phyloP scores from a whole-genome alignment of 2,888 invertebrate species.

The Clistopyga incitator region DNA sequence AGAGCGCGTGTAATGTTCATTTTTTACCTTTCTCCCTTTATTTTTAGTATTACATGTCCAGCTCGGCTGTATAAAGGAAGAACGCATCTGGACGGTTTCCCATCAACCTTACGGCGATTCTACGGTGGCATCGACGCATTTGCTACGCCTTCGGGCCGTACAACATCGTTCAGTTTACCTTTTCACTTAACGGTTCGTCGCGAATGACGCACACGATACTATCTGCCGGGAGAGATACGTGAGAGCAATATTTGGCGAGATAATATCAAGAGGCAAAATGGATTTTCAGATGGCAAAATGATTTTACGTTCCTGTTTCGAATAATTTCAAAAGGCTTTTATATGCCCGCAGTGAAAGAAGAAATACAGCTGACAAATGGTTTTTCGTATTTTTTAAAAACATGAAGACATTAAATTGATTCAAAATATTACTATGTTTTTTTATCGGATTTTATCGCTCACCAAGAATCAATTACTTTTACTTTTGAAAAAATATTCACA shows the following conservation, averaged over 20 bases:
- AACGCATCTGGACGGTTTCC: conserved; percentile 37
- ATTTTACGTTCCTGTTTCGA: not conserved
- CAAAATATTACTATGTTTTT: too few species aligned
- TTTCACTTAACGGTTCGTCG: conserved; percentile 38
- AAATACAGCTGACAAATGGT: not conserved
- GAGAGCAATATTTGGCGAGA: conserved; percentile 5
- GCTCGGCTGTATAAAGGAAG: not conserved
- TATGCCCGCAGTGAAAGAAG: not conserved
- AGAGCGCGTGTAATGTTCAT: too few species aligned
- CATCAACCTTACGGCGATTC: conserved; percentile 7
- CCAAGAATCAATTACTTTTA: too few species aligned
- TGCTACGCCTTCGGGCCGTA: not conserved
- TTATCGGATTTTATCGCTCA: too few species aligned
- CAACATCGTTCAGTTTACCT: conserved; percentile 45
- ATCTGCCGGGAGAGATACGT: not conserved
- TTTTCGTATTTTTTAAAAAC: not conserved
- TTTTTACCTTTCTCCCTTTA: not conserved
- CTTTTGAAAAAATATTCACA: too few species aligned
- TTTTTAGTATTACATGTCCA: conserved; percentile 11
- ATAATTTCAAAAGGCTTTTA: not conserved
- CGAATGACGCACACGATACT: conserved; percentile 21
- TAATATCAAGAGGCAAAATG: not conserved
- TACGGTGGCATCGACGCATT: conserved; percentile 9
- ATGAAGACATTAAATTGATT: too few species aligned
- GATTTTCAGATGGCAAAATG: not conserved